phyloP scores from a whole-genome alignment of 2,113 vertebrate species.

The Lophura nycthemera region DNA sequence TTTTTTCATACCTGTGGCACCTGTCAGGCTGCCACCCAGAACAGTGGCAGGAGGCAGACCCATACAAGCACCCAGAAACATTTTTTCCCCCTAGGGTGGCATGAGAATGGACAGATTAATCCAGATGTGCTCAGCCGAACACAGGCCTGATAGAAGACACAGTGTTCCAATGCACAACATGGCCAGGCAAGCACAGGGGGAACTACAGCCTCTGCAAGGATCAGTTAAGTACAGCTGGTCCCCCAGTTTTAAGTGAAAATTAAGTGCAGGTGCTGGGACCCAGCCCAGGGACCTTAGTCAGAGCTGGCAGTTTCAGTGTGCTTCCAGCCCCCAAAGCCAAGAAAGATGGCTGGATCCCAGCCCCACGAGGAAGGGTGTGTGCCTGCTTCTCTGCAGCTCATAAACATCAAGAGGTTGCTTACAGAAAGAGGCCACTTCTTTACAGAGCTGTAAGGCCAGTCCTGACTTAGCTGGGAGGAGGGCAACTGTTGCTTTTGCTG shows the following conservation, averaged over 20 bases:
- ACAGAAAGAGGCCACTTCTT: background rate
- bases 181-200: background rate
- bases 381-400: background rate
- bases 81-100: background rate
- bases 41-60: background rate
- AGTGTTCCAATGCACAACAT: rapidly evolving
- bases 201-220: background rate
- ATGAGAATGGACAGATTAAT: background rate
- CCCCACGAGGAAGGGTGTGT: background rate
- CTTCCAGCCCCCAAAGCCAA: background rate
- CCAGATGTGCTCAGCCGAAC: background rate
- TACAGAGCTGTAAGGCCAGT: background rate
- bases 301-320: background rate
- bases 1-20: background rate
- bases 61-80: background rate
- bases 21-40: too few species aligned
- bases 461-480: background rate
- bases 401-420: background rate
- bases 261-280: conserved; percentile 18
- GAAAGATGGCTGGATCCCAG: background rate
- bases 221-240: background rate
- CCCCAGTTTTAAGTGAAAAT: background rate
- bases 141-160: background rate
- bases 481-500: background rate
- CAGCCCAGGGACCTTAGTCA: background rate